A percentile compares a stretch with the other conserved stretches of the same genome.
These are phyloP conservation scores for Shinisaurus crocodilurus DNA, from an alignment of 2,113 vertebrate species.

Conservation along the genomic window DNA sequence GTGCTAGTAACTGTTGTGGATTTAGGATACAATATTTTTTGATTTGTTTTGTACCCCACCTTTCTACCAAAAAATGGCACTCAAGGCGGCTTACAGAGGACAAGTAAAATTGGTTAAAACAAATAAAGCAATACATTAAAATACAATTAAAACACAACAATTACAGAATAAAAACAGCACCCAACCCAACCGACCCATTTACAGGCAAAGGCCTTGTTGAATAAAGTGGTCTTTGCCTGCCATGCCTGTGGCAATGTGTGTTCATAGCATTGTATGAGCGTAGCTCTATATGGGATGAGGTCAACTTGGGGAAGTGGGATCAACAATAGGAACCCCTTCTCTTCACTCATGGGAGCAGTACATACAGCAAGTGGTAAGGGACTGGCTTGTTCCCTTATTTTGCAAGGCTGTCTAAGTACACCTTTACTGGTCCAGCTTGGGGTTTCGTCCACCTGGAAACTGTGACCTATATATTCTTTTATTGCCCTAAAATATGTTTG, in stretches of 20 bases:
- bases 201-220: too few species aligned
- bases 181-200: too few species aligned
- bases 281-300: background rate
- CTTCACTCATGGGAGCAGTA: background rate
- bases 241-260: background rate
- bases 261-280: background rate
- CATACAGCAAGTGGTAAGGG: background rate
- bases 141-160: too few species aligned
- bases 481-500: background rate
- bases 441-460: background rate
- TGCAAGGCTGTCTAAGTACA: background rate
- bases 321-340: background rate
- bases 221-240: too few species aligned
- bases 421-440: background rate
- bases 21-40: background rate
- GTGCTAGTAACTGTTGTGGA: background rate
- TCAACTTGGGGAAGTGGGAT: background rate
- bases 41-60: too few species aligned
- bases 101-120: too few species aligned
- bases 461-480: background rate
- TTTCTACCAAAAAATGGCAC: too few species aligned
- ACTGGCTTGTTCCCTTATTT: background rate
- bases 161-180: too few species aligned
- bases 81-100: too few species aligned
- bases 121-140: too few species aligned